phyloP scores from a whole-genome alignment of 2,113 vertebrate species.

The Craseonycteris thonglongyai region DNA sequence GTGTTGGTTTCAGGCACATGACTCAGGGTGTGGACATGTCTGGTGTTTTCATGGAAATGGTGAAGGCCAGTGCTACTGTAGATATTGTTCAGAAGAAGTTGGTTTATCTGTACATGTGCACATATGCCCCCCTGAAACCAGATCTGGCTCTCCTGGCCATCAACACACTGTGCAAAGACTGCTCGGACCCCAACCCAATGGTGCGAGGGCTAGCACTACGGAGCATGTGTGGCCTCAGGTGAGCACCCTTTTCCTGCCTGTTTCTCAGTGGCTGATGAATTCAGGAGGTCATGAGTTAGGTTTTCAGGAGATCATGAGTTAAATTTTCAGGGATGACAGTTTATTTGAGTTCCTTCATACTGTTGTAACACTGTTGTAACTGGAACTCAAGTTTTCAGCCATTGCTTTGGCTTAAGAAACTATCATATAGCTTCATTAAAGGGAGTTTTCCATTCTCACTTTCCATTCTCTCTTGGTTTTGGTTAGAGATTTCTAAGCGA shows the following conservation, averaged over 20 bases:
- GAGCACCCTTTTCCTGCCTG: background rate
- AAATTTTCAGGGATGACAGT: background rate
- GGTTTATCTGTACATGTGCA: slow-evolving; percentile 92
- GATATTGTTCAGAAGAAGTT: slow-evolving; percentile 96
- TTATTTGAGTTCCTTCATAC: background rate
- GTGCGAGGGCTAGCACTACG: slow-evolving; percentile 92
- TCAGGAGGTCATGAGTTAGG: background rate
- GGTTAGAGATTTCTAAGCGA: background rate
- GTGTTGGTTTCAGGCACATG: slow-evolving; percentile 84
- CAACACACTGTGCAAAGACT: slow-evolving; percentile 94
- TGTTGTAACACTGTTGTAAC: background rate
- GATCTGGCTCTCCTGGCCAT: slow-evolving; percentile 93
- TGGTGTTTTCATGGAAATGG: slow-evolving; percentile 93
- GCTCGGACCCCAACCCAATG: slow-evolving; percentile 93
- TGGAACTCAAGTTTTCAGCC: background rate
- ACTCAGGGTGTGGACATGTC: slow-evolving; percentile 92
- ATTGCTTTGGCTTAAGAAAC: background rate
- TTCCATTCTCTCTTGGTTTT: background rate
- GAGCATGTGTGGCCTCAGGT: slow-evolving; percentile 94
- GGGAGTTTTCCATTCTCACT: background rate
- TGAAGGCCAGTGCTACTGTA: slow-evolving; percentile 92
- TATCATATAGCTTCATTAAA: background rate
- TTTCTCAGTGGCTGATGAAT: background rate
- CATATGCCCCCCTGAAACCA: slow-evolving; percentile 89
- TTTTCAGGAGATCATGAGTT: background rate